Evolutionary conservation across 2,888 invertebrate genomes (phyloP), one percentile per base, ranked within the genome.

Genomic region (Lutraria lutraria): DNA sequence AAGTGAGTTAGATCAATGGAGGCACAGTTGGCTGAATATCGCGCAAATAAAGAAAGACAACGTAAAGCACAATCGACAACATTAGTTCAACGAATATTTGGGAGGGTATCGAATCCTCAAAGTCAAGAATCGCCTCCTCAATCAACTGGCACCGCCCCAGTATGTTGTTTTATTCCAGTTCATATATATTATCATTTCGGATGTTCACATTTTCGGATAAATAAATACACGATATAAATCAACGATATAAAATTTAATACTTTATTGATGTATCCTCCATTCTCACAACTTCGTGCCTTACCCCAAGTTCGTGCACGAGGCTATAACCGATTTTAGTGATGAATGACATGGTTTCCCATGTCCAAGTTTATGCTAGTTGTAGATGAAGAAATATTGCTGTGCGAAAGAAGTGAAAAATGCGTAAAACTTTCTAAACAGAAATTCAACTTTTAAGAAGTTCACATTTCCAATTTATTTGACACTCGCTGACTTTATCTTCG

Each of bases 1-100:
- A 15, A 34, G 16, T 76, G 76, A 76, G 29, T 34, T 31, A 76
- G 76, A 76, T 76, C 76, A 86, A 95, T 95, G 95, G 95, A 95
- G 92, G 93, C 91, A 52, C 92, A 94, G 89, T 93, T 95, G 68
- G 94, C 94, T 43, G 94, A 93, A 56, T 95, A 93, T 83, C 90
- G 95, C 85, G 92, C 90, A 29, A 93, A 83, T 83, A 95, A 94
- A 87, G 91, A 88, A 87, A 92, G 89, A 79, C 93, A 93, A 88
- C 90, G 88, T 79, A 79, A 60, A 21, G 53, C 84, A 6, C 16
- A 16, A 31, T 34, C 76, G 76, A 76, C 76, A 34, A 34, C 76
- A 34, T 19, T 76, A 21, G 76, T 34, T 76, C 29, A 76, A 15
- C 76, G 76, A 16, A 3, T 76, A 25, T 76, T 76, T 76, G 34